Evolutionary conservation across 2,113 vertebrate genomes (phyloP), one percentile per base, ranked within the genome.

Genomic region (Lophotis ruficrista): DNA sequence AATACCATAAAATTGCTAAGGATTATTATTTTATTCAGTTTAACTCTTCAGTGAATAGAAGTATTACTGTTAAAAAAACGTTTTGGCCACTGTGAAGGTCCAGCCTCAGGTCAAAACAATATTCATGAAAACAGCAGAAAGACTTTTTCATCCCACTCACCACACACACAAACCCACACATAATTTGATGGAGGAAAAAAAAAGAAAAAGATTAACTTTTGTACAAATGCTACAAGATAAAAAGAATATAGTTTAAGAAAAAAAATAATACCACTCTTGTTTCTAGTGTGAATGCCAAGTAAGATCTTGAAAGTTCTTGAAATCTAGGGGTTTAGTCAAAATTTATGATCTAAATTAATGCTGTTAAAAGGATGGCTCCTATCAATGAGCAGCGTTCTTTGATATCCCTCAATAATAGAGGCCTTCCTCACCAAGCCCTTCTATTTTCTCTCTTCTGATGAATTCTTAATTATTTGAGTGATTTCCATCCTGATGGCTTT

Each of bases 91-190:
- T 95, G 43, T 95, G 83, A 97, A 98, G 98, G 98, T 97, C 98
- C 98, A 97, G 98, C 98, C 98, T 98, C 89, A 64, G 94, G 96
- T 94, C 96, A 98, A 98, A 98, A 98, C 85, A 66, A 58, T 84
- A 91, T 91, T 96, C 56, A 88, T 87, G 95, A 96, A 97, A 98
- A 86, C n/a, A 97, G 76, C 47, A 96, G 75, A 91, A 91, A 87
- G 47, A 95, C 43, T 83, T 91, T 92, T 96, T 79, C 77, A 94
- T 97, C 89, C 60, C 72, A 81, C 68, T 84, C 53, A 71, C 68
- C 87, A 91, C 50, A 85, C 25, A 87, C 25, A 87, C 41, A 96
- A 83, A 81, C 38, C 83, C 47, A 83, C 64, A 83, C 31, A 37
- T 6, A 70, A 38, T 81, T 93, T 73, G 45, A 19, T 64, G 17